Base-by-base conservation (phyloP, 2,888 invertebrate genomes). In the Agriopis leucophaearia region DNA sequence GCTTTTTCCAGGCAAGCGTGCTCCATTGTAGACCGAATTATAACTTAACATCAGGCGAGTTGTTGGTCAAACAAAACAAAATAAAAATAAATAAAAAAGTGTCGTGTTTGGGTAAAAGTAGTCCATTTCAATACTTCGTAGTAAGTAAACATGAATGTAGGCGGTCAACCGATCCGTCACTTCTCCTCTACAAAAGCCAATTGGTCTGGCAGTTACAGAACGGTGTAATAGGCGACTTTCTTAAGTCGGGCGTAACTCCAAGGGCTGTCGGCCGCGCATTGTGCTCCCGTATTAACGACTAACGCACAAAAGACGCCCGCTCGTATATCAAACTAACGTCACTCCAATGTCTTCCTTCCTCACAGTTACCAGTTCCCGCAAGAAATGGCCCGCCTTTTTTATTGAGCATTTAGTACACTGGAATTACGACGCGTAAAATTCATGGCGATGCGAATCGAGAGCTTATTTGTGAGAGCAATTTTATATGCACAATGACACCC, bases 241-340 rank as follows among this genome's bases (percentile, higher is more conserved):
- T 87, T 84, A 88, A 89, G 86, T 87, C 88, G 86, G 80, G 86
- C 88, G 88, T 88, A 87, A 88, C 88, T 88, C 84, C 79, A 76
- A 78, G 83, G 81, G 83, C 88, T 88, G 89, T 86, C 88, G 85
- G 81, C 78, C 68, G 80, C 76, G 86, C 91, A 91, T 93, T 92
- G 92, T 92, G 86, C 78, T 81, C 85, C 76, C 81, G 88, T 88
- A 92, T 91, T 93, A 92, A 90, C 91, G 91, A 88, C 85, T 83
- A 84, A 86, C 88, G 86, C 89, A 93, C 92, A 93, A 93, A 91
- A 89, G 92, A 83, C 84, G 82, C 79, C 75, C 81, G 88, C 85
- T 91, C 93, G 85, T 94, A 92, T 91, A 93, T 94, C 93, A 94
- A 91, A 92, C 92, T 90, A 91, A 91, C 91, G 92, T 92, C 93